phyloP scores from a whole-genome alignment of 2,888 invertebrate genomes.

The Aethes cnicana region DNA sequence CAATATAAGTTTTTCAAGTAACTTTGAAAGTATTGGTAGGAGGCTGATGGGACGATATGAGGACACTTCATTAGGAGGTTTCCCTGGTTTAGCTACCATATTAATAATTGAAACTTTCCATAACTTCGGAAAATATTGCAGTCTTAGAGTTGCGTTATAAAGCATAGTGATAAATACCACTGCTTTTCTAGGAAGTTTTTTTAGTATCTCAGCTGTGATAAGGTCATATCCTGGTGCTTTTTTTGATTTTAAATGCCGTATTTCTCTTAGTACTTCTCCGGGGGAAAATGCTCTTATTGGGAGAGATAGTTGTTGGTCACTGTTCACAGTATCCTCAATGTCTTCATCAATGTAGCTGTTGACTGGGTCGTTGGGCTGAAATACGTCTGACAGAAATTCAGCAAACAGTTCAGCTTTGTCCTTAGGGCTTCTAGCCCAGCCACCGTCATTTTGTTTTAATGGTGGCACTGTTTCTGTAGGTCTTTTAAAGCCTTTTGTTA shows the following conservation, averaged over 20 bases:
- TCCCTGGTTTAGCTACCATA: constrained; percentile 37
- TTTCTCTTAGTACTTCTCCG: constrained; percentile 8
- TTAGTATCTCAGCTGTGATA: constrained; percentile 19
- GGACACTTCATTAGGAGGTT: constrained; percentile 30
- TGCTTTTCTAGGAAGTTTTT: constrained; percentile 30
- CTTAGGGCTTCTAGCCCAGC: background rate
- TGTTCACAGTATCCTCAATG: background rate
- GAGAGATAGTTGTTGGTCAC: constrained; percentile 7
- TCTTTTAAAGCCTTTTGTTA: background rate
- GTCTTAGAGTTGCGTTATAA: too few relatives aligned
- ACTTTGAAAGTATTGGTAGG: background rate
- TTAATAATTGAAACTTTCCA: constrained; percentile 37
- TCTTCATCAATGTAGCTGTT: background rate
- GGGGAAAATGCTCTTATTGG: constrained; percentile 8
- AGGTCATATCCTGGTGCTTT: constrained; percentile 33
- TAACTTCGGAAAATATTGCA: constrained; percentile 16
- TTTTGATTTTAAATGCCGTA: constrained; percentile 9
- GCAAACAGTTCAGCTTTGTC: constrained; percentile 6
- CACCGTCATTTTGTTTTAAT: background rate
- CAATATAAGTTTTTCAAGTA: background rate
- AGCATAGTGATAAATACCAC: constrained; percentile 23
- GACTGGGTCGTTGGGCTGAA: constrained; percentile 2
- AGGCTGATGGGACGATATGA: too few relatives aligned
- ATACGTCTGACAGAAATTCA: too few relatives aligned
- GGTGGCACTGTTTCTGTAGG: background rate